phyloP scores from a whole-genome alignment of 2,113 vertebrate species.

The Azemiops feae region DNA sequence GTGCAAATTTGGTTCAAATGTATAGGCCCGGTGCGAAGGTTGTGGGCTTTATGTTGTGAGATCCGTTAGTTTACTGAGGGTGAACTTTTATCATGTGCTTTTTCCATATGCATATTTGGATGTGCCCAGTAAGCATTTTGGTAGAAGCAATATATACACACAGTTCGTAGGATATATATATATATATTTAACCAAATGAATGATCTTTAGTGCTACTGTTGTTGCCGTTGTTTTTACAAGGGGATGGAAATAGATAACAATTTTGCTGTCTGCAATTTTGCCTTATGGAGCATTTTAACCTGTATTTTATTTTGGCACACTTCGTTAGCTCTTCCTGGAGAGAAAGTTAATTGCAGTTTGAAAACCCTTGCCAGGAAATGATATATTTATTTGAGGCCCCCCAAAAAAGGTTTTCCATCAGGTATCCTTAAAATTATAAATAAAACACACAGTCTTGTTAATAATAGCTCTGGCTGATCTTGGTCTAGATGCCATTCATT shows the following conservation, averaged over 20 bases:
- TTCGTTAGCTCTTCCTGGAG: slow-evolving; percentile 20
- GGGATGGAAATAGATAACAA: too few relatives aligned
- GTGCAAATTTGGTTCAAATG: slow-evolving; percentile 13
- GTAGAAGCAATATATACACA: slow-evolving; percentile 17
- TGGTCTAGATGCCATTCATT: slow-evolving; percentile 14
- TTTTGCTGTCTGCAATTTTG: neutral
- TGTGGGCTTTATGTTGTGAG: slow-evolving; percentile 24
- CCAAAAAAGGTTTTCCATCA: slow-evolving; percentile 7
- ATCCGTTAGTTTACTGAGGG: slow-evolving; percentile 1
- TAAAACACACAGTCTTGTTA: slow-evolving; percentile 16
- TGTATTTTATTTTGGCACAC: slow-evolving; percentile 17
- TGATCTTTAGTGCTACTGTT: neutral
- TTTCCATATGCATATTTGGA: slow-evolving; percentile 27
- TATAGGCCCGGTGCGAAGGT: slow-evolving; percentile 11
- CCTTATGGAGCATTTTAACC: neutral
- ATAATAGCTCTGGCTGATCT: neutral
- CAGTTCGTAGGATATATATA: neutral
- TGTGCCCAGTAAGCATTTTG: slow-evolving; percentile 20
- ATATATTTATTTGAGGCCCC: neutral
- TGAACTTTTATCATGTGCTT: slow-evolving; percentile 8
- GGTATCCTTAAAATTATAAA: neutral
- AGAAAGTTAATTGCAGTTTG: slow-evolving; percentile 33
- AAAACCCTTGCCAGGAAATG: slow-evolving; percentile 20
- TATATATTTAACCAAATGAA: neutral
- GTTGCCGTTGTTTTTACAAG: neutral